A percentile compares a stretch with the other conserved stretches of the same genome.
Conservation (phyloP, 2,797 vertebrate genomes). For the Microctenopoma stevenorrisi region DNA sequence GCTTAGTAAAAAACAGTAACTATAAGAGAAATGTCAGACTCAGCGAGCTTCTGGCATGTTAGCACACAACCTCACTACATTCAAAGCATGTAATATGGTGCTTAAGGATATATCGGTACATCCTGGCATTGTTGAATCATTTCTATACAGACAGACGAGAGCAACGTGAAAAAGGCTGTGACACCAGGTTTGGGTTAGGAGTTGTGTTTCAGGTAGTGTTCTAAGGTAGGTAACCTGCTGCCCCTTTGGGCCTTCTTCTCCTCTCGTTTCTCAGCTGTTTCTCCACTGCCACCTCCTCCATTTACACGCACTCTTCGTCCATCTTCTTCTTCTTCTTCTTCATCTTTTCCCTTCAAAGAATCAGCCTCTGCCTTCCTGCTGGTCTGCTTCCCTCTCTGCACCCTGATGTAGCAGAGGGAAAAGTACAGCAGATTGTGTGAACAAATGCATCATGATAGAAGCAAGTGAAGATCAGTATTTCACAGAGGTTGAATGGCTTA, state of each 20-base stretch:
- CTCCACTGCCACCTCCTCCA: conserved; percentile 48
- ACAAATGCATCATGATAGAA: not conserved
- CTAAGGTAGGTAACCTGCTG: conserved; percentile 75
- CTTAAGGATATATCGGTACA: not conserved
- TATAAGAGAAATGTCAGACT: conserved; percentile 61
- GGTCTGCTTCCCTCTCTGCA: conserved; percentile 63
- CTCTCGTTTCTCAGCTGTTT: conserved; percentile 40
- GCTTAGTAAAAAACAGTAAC: conserved; percentile 25
- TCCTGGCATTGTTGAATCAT: not conserved
- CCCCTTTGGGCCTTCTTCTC: conserved; percentile 55
- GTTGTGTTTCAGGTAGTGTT: conserved; percentile 58
- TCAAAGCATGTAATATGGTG: conserved; percentile 20
- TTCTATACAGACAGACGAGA: not conserved
- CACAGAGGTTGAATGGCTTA: not conserved
- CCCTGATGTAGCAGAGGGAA: conserved; percentile 4
- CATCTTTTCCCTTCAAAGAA: conserved; percentile 53
- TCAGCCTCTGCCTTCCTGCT: conserved; percentile 61
- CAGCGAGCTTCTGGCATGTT: conserved; percentile 43
- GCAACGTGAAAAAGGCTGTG: not conserved
- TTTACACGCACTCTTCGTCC: conserved; percentile 40
- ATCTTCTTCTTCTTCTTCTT: conserved; percentile 40
- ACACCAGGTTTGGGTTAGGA: conserved; percentile 21
- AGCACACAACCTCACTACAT: conserved; percentile 28
- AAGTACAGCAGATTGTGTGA: not conserved
- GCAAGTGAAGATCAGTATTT: not conserved